Evolutionary conservation across 2,113 vertebrate genomes (phyloP).

Genomic region (Labrus mixtus): DNA sequence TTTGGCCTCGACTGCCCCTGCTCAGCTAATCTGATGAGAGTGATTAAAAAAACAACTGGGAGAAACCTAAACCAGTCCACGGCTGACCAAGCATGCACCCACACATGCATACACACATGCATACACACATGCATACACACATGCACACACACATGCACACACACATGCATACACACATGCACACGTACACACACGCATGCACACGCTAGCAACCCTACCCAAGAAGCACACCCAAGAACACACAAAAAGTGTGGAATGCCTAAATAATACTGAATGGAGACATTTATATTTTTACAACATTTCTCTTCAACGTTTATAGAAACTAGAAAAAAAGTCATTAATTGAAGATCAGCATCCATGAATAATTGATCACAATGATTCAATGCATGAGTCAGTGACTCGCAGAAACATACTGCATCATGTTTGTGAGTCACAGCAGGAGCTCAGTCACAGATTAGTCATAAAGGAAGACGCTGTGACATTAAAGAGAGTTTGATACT

Average conservation of each 20-base stretch:
- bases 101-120: slow-evolving; percentile 27
- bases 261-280: neutral
- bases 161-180: slow-evolving; percentile 25
- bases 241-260: slow-evolving; percentile 25
- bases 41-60: slow-evolving; percentile 81
- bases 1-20: slow-evolving; percentile 81
- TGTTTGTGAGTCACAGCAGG: slow-evolving; percentile 20
- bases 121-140: slow-evolving; percentile 21
- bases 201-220: slow-evolving; percentile 44
- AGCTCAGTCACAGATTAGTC: slow-evolving; percentile 18
- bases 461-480: slow-evolving; percentile 13
- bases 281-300: neutral
- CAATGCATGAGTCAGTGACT: slow-evolving; percentile 20
- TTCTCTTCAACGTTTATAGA: no score
- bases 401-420: slow-evolving; percentile 2
- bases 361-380: slow-evolving; percentile 42
- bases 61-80: slow-evolving; percentile 74
- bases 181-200: slow-evolving; percentile 28
- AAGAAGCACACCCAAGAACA: slow-evolving; percentile 28
- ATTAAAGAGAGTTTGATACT: neutral
- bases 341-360: neutral
- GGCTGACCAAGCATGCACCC: slow-evolving; percentile 60
- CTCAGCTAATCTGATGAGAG: slow-evolving; percentile 83
- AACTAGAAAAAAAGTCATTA: slow-evolving; percentile 1
- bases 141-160: slow-evolving; percentile 31